Base-by-base conservation (phyloP, 2,113 vertebrate species). In the Machaerirhynchus nigripectus region DNA sequence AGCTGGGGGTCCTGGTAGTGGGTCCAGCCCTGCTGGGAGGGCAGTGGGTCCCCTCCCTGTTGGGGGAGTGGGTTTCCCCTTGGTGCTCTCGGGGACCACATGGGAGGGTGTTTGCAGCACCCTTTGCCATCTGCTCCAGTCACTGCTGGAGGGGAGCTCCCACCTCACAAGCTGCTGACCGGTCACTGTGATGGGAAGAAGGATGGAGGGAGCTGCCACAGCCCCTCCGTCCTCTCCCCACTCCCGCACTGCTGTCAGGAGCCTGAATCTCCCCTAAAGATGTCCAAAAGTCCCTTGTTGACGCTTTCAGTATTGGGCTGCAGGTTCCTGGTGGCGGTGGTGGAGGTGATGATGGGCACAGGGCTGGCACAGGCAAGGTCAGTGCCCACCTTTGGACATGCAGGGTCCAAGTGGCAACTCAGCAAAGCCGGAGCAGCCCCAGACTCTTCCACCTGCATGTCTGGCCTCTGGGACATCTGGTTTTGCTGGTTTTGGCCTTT, bases 141-240 rank as follows among this genome's bases (percentile, higher is more conserved):
- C 55, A 6, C 53, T 68, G 70, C 55, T 0, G 0, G 55, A 35
- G 79, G 55, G 63, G 63, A 90, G 47, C 55, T 90, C 87, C 42
- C 79, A 37, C 63, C 71, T 91, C 69, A 19, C 50, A 20, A 79
- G 76, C 89, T 94, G 87, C 90, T 39, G 95, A 97, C 96, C 95
- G 8, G 55, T 95, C 96, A 97, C 97, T 97, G 96, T 97, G 96
- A 96, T 10, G 84, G 95, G 76, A 60, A 67, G 44, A 14, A 52
- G 86, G 84, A 59, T 37, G 46, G 67, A 73, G 26, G 80, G 56
- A 55, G 65, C 61, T 3, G 1, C 55, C 0, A 2, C 0, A 0
- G 69, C 91, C 70, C 83, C 73, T 77, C 80, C 0, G 0, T 55
- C 69, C 65, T 69, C 68, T 93, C 84, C 70, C 40, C 70, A 28